phyloP scores from a whole-genome alignment of 2,888 invertebrate genomes.

The Eutolmus rufibarbis region DNA sequence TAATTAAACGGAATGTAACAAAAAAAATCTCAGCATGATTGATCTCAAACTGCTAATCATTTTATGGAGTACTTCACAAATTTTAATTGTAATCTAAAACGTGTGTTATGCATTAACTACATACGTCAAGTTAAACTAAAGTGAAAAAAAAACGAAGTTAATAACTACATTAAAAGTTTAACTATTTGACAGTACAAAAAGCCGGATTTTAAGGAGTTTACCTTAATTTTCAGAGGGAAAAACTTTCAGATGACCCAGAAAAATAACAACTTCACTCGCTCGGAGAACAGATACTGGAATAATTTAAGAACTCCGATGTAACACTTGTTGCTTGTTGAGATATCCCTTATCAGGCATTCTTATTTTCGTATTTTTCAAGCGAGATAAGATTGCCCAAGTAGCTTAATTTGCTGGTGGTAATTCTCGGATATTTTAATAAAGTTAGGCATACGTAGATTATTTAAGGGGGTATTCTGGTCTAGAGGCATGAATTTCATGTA shows the following conservation, averaged over 20 bases:
- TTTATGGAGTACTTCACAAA: not conserved
- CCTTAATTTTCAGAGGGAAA: not conserved
- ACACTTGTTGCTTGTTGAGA: slow-evolving; percentile 1
- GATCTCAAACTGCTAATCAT: not conserved
- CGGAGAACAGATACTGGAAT: not conserved
- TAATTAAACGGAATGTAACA: not conserved
- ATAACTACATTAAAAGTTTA: not conserved
- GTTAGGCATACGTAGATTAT: not conserved
- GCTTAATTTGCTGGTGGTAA: not conserved
- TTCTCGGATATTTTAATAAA: not conserved
- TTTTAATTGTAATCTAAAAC: not conserved
- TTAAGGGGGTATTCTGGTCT: no score
- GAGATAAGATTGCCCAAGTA: slow-evolving; percentile 3
- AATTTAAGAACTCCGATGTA: not conserved
- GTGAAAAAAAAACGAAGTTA: not conserved
- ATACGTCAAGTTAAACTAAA: not conserved
- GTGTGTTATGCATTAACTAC: not conserved
- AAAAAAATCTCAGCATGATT: not conserved
- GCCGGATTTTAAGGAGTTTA: not conserved
- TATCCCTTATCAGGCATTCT: not conserved
- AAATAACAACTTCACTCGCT: not conserved
- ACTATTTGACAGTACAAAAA: not conserved
- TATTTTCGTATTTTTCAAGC: not conserved
- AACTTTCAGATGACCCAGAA: not conserved
- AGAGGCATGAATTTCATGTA: no score